Evolutionary conservation across 2,797 vertebrate species (phyloP).

Genomic region (Mormyrops boulengeri): DNA sequence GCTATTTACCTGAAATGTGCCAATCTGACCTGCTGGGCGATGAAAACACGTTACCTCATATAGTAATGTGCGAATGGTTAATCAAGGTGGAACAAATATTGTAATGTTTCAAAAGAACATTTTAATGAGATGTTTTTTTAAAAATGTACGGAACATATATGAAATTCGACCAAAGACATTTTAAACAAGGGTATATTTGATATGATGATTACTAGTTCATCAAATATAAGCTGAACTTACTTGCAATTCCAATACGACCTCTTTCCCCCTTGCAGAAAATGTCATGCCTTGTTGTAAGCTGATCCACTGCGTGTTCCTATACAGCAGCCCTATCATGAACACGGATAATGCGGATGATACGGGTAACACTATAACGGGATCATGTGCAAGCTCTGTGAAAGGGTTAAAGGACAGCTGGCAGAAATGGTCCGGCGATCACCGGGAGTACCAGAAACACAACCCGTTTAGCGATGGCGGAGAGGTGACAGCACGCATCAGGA

Average conservation of each 20-base stretch:
- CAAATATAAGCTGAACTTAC: background rate
- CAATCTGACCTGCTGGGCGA: background rate
- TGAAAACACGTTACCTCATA: background rate
- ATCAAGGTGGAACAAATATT: background rate
- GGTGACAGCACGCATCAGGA: conserved; percentile 37
- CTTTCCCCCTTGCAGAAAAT: conserved; percentile 15
- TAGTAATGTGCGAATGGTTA: background rate
- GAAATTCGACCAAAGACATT: background rate
- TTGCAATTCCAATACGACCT: background rate
- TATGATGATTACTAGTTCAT: background rate
- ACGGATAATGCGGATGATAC: conserved; percentile 26
- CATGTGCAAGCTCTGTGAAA: conserved; percentile 54
- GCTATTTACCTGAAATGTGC: background rate
- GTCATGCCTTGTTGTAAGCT: background rate
- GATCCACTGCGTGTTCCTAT: background rate
- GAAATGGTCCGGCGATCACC: conserved; percentile 71
- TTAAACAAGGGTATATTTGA: background rate
- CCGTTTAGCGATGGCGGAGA: conserved; percentile 65
- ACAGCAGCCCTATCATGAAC: conserved; percentile 36
- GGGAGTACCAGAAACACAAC: conserved; percentile 75
- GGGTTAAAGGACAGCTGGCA: conserved; percentile 77
- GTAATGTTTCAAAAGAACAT: background rate
- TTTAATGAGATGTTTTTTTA: background rate
- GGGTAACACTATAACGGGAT: conserved; percentile 28
- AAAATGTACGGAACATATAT: background rate